phyloP scores from a whole-genome alignment of 2,797 vertebrate genomes.

The Adrianichthys oophorus region DNA sequence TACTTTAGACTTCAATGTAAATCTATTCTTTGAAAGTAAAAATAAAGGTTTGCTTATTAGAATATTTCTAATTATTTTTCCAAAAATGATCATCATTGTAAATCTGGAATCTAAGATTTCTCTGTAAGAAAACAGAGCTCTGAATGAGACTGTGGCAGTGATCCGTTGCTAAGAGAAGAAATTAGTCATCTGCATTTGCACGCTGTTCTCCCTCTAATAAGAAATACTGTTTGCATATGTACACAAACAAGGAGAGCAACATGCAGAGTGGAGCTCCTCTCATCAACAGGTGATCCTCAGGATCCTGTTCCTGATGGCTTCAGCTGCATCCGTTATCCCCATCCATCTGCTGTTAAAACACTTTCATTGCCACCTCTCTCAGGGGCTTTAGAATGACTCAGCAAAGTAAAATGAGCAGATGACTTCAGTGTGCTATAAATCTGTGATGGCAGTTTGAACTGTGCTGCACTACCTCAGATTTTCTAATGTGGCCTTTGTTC shows the following conservation, averaged over 20 bases:
- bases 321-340: slow-evolving; percentile 1
- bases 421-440: slow-evolving; percentile 10
- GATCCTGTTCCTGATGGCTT: background rate
- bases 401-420: slow-evolving; percentile 11
- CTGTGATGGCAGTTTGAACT: background rate
- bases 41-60: too few relatives aligned
- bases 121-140: background rate
- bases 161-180: slow-evolving; percentile 4
- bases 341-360: slow-evolving; percentile 14
- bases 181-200: slow-evolving; percentile 17
- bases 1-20: too few relatives aligned
- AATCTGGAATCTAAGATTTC: background rate
- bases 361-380: slow-evolving; percentile 31
- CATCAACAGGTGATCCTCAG: slow-evolving; percentile 2
- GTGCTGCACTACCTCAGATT: too few relatives aligned
- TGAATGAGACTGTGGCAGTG: background rate
- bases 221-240: background rate
- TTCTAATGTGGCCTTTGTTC: too few relatives aligned
- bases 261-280: slow-evolving; percentile 15
- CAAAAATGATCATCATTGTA: too few relatives aligned
- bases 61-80: too few relatives aligned
- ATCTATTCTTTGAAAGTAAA: too few relatives aligned
- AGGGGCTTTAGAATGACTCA: slow-evolving; percentile 11
- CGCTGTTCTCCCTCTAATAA: slow-evolving; percentile 1
- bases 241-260: slow-evolving; percentile 8